Evolutionary conservation across 35 echinoderm and acorn worm species (phyloP).

Genomic region (Patiria miniata): DNA sequence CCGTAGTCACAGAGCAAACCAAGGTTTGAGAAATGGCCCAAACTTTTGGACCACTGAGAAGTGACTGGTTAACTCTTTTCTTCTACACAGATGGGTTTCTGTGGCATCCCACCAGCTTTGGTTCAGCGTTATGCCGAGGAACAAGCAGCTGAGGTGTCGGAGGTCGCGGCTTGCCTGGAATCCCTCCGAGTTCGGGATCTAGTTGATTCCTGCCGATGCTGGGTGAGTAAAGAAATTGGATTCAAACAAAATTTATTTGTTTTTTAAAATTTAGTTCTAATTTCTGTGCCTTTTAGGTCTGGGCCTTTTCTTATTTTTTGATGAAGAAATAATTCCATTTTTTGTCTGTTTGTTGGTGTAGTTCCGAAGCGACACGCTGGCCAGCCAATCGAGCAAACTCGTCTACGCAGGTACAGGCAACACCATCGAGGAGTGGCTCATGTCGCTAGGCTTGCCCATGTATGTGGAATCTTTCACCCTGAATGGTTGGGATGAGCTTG

Average conservation of each 20-base stretch:
- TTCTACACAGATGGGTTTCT: conserved; percentile 85
- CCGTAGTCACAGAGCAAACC: too few relatives aligned
- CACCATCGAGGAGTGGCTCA: conserved; percentile 85
- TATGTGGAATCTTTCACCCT: conserved; percentile 81
- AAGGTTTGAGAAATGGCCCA: too few relatives aligned
- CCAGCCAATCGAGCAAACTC: conserved; percentile 63
- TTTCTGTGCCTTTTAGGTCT: too few relatives aligned
- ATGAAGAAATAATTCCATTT: not conserved
- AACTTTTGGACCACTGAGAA: too few relatives aligned
- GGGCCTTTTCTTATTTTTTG: too few relatives aligned
- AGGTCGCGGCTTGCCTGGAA: conserved; percentile 79
- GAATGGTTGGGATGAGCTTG: conserved; percentile 86
- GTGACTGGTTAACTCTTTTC: not conserved
- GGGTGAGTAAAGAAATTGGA: conserved; percentile 2
- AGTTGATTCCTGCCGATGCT: conserved; percentile 48
- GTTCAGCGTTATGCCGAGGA: conserved; percentile 96
- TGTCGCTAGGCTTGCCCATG: conserved; percentile 89
- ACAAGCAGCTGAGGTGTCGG: conserved; percentile 66
- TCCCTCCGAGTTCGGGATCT: conserved; percentile 61
- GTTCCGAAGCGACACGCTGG: conserved; percentile 89
- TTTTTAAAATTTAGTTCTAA: too few relatives aligned
- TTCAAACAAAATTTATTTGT: too few relatives aligned
- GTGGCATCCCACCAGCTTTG: conserved; percentile 95
- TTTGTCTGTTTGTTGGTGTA: conserved; percentile 37
- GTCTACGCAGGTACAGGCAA: conserved; percentile 67